These are phyloP conservation scores for Anoplophora glabripennis DNA, from an alignment of 1,140 invertebrate genomes.

Conservation along the genomic window DNA sequence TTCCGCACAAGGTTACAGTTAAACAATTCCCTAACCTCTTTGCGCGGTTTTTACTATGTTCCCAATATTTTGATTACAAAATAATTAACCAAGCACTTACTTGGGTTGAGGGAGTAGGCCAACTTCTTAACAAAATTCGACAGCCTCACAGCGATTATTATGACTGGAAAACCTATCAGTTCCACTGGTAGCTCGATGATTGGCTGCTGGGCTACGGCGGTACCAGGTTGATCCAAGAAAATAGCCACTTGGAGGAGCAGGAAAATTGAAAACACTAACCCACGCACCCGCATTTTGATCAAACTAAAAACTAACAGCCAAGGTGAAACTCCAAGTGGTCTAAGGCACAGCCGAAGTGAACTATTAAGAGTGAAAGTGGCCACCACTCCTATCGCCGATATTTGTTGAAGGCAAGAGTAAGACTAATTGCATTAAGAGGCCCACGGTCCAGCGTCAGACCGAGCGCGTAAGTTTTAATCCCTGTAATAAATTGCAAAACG, in stretches of 20 bases:
- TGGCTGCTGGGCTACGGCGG: slow-evolving; percentile 55
- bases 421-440: no score
- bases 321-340: slow-evolving; percentile 8
- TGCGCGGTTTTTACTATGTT: no score
- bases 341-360: slow-evolving; percentile 19
- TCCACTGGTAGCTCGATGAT: slow-evolving; percentile 75
- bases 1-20: no score
- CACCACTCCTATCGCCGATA: slow-evolving; percentile 31
- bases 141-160: slow-evolving; percentile 74
- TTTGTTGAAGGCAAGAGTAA: background rate
- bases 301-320: background rate
- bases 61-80: no score
- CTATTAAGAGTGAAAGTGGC: slow-evolving; percentile 38
- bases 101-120: slow-evolving; percentile 75
- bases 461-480: no score
- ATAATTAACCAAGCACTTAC: slow-evolving; percentile 57
- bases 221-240: slow-evolving; percentile 15
- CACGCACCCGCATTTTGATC: slow-evolving; percentile 1
- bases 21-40: no score
- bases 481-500: no score
- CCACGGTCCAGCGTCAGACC: no score
- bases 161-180: slow-evolving; percentile 77
- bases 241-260: slow-evolving; percentile 10
- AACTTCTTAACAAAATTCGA: slow-evolving; percentile 81
- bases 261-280: slow-evolving; percentile 1